Evolutionary conservation across 2,888 invertebrate species (phyloP).

Genomic region (Aromia moschata): DNA sequence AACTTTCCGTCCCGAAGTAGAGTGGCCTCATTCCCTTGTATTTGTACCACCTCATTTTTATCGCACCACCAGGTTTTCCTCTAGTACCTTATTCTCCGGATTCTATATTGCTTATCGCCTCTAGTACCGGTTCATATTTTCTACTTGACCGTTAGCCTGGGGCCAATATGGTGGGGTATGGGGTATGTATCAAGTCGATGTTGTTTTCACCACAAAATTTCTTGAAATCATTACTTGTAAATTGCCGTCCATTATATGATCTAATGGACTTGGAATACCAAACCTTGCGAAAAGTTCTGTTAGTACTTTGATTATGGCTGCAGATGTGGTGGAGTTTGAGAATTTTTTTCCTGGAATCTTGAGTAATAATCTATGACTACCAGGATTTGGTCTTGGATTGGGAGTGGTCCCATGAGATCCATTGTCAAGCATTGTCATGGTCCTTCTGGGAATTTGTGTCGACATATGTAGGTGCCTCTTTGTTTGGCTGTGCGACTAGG

Average conservation of each 20-base stretch:
- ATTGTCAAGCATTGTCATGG: too few species aligned
- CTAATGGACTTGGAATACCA: slow-evolving; percentile 34
- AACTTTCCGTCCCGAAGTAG: too few species aligned
- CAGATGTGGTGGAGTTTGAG: too few species aligned
- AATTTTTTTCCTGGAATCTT: too few species aligned
- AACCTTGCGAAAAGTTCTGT: slow-evolving; percentile 32
- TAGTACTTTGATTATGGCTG: slow-evolving; percentile 20
- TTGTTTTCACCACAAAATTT: slow-evolving; percentile 28
- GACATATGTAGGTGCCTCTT: slow-evolving; percentile 26
- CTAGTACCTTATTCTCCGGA: neutral
- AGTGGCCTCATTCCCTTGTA: slow-evolving; percentile 6
- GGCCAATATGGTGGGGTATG: slow-evolving; percentile 41
- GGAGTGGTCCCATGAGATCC: slow-evolving; percentile 42
- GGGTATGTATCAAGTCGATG: slow-evolving; percentile 32
- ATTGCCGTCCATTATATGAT: slow-evolving; percentile 36
- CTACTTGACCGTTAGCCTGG: too few species aligned
- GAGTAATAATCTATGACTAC: too few species aligned
- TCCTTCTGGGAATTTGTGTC: slow-evolving; percentile 38
- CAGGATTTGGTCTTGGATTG: slow-evolving; percentile 35
- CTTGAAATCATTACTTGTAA: slow-evolving; percentile 35
- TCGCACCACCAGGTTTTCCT: neutral
- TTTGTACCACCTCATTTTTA: neutral
- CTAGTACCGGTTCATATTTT: slow-evolving; percentile 39
- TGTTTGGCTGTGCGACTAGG: too few species aligned
- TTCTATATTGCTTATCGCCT: neutral